These are phyloP conservation scores for Peromyscus aztecus DNA, from an alignment of 2,797 vertebrate genomes.

Conservation along the genomic window DNA sequence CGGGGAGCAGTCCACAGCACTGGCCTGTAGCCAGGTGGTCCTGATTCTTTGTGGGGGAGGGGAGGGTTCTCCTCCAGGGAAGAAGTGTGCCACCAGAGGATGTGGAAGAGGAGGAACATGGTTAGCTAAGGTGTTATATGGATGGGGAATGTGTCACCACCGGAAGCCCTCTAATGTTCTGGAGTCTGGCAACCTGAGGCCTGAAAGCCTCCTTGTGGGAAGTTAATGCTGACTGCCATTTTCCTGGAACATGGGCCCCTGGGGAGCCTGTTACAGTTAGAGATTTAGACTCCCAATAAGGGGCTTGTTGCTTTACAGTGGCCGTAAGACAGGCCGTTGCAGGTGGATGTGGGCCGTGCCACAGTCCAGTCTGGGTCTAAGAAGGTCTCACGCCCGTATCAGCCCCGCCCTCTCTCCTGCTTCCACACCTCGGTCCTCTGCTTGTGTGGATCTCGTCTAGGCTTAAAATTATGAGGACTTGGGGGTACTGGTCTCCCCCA, in stretches of 20 bases:
- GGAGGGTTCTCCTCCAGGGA: neutral
- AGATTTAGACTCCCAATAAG: neutral
- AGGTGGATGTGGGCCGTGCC: neutral
- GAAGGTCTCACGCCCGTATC: neutral
- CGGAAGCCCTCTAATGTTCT: neutral
- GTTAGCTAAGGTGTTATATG: neutral
- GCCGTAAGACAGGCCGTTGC: neutral
- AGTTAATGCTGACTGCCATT: neutral
- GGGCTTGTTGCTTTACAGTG: neutral
- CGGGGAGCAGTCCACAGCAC: neutral
- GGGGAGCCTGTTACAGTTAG: neutral
- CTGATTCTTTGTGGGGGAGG: neutral
- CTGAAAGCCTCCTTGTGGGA: neutral
- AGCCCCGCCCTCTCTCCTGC: neutral
- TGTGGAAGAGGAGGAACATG: neutral
- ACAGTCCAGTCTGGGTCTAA: neutral
- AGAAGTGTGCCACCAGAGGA: neutral
- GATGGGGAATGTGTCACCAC: neutral
- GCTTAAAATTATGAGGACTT: too few species aligned
- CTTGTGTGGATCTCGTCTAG: neutral
- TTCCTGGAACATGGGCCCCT: neutral
- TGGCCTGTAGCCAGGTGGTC: neutral
- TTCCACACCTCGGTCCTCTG: neutral
- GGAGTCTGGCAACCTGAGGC: neutral
- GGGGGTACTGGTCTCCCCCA: neutral